Conservation (phyloP, 2,113 vertebrate species). For the Vanacampus margaritifer region DNA sequence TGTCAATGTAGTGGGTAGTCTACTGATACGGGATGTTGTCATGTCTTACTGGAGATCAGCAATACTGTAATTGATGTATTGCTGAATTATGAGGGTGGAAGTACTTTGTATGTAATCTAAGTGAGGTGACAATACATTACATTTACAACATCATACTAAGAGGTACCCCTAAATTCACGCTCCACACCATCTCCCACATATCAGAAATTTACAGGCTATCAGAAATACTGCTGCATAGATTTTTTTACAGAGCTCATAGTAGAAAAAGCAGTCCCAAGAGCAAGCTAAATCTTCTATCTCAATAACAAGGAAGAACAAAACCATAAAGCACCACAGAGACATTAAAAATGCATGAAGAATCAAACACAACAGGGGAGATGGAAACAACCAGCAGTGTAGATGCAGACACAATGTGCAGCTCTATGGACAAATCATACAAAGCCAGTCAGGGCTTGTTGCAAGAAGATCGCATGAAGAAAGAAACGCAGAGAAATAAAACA, state of each 20-base stretch:
- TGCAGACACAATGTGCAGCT: not conserved
- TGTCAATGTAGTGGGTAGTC: too few species aligned
- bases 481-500: not conserved
- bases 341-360: constrained; percentile 43
- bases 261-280: constrained; percentile 8
- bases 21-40: not conserved
- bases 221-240: not conserved
- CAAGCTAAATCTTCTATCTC: constrained; percentile 8
- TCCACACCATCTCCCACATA: not conserved
- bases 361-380: constrained; percentile 2
- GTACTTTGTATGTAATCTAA: not conserved
- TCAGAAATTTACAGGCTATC: not conserved
- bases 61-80: not conserved
- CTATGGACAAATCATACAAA: too few species aligned
- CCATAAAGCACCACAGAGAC: constrained; percentile 28
- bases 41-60: constrained; percentile 1
- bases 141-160: not conserved
- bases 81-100: not conserved
- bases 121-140: not conserved
- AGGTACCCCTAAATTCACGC: not conserved
- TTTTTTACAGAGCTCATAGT: not conserved
- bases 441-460: not conserved
- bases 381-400: constrained; percentile 1
- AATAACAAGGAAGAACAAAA: constrained; percentile 32
- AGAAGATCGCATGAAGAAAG: not conserved